These are phyloP conservation scores for Patella depressa DNA, from an alignment of 2,888 invertebrate genomes.

Conservation along the genomic window DNA sequence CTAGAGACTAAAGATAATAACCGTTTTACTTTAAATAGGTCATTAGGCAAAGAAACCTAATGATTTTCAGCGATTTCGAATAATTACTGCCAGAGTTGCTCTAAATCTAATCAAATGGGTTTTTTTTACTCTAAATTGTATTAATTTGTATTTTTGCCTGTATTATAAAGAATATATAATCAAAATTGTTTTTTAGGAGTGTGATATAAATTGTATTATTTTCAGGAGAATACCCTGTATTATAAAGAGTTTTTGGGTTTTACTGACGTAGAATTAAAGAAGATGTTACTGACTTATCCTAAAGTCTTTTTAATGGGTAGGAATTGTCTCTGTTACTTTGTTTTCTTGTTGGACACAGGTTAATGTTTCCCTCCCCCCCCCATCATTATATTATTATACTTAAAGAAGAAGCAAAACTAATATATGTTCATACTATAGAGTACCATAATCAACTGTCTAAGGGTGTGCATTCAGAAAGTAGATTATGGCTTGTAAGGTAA, in stretches of 20 bases:
- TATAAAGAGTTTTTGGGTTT: constrained; percentile 93
- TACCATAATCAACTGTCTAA: neutral
- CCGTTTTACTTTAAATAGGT: no score
- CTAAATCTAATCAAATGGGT: no score
- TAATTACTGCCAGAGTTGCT: no score
- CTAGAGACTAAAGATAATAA: no score
- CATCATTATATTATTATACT: neutral
- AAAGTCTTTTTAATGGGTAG: constrained; percentile 72
- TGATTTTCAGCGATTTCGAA: no score
- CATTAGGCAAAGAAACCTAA: no score
- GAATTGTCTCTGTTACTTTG: constrained; percentile 23
- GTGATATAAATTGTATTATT: constrained; percentile 18
- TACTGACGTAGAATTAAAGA: constrained; percentile 78
- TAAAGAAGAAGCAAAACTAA: no score
- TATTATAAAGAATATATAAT: neutral
- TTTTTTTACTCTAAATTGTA: no score
- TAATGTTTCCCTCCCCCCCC: neutral
- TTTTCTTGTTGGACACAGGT: neutral
- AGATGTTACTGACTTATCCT: constrained; percentile 81
- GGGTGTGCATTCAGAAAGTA: neutral
- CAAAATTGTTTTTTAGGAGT: no score
- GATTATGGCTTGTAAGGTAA: no score
- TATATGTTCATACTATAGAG: neutral
- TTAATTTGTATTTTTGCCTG: no score
- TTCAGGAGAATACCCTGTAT: constrained; percentile 76